Base-by-base conservation (phyloP, 30 jellyfish, hydroid and myxozoan genomes). In the Cassiopea andromeda region DNA sequence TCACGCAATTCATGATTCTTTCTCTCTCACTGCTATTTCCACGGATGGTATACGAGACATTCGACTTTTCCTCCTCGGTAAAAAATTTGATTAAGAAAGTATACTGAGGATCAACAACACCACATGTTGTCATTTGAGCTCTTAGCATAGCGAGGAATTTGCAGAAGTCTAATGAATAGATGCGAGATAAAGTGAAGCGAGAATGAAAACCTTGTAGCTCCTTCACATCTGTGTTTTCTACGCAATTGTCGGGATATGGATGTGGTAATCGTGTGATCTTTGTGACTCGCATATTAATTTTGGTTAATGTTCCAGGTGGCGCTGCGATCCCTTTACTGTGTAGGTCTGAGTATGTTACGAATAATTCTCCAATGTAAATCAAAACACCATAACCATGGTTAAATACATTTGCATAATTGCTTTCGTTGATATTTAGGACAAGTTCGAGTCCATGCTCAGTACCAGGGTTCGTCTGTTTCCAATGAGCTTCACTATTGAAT, bases 191-290 rank as follows among this genome's bases (percentile, higher is more conserved):
- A 8, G 19, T 6, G 14, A 8, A 13, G 3, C 19, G 6, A 54
- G 19, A 70, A 19, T 43, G 79, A 5, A 43, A n/a, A 2, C 79
- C 79, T 7, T n/a, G 4, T 2, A 70, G n/a, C 1, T 43, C 79
- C 4, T 7, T 2, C 8, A 27, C 79, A 70, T 4, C 48, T 1
- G 43, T 14, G 2, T 61, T 27, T 27, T 61, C 14, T 17, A 13
- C 14, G 16, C 79, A 70, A 1, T 70, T 70, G 74, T 87, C 94
- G 18, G 84, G 83, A 59, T 77, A 87, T 4, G 94, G 94, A 61
- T 45, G 12, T 46, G 58, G 87, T 60, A 87, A 50, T 43, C 90
- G 94, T 47, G 17, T 77, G 2, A 75, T 60, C 47, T 44, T 66
- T 44, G 60, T 60, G 78, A 77, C 78, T 46, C 47, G 48, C 18